phyloP scores from a whole-genome alignment of 2,888 invertebrate species.

The Nezara viridula region DNA sequence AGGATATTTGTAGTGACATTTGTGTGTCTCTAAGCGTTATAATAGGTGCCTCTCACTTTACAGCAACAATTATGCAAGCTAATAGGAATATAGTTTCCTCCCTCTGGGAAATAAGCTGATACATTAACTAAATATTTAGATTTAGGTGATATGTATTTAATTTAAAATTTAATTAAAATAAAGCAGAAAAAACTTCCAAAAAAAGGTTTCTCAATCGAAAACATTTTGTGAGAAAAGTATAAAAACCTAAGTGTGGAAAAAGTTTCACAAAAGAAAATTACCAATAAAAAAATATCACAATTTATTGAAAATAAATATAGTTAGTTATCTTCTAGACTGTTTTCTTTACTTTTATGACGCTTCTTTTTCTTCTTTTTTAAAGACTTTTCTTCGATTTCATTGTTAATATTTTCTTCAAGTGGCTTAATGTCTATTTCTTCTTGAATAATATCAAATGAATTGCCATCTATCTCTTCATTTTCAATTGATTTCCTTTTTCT shows the following conservation, averaged over 20 bases:
- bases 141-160: too few relatives aligned
- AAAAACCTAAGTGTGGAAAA: background rate
- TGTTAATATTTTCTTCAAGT: background rate
- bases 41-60: too few relatives aligned
- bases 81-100: too few relatives aligned
- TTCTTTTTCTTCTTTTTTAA: conserved; percentile 15
- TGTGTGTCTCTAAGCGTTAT: too few relatives aligned
- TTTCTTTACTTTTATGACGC: conserved; percentile 21
- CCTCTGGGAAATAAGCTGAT: too few relatives aligned
- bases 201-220: too few relatives aligned
- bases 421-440: background rate
- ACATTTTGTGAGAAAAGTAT: too few relatives aligned
- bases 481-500: background rate
- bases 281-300: background rate
- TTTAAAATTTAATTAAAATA: too few relatives aligned
- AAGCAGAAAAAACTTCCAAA: too few relatives aligned
- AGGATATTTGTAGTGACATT: too few relatives aligned
- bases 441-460: background rate
- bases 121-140: too few relatives aligned
- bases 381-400: background rate
- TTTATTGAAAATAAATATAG: background rate
- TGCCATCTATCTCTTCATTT: background rate
- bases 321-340: background rate
- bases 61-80: too few relatives aligned
- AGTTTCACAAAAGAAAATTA: background rate